Percentiles rank a stretch among this genome's conserved stretches.
Conservation (phyloP, 2,113 vertebrate genomes). For the Terrapene triunguis region DNA sequence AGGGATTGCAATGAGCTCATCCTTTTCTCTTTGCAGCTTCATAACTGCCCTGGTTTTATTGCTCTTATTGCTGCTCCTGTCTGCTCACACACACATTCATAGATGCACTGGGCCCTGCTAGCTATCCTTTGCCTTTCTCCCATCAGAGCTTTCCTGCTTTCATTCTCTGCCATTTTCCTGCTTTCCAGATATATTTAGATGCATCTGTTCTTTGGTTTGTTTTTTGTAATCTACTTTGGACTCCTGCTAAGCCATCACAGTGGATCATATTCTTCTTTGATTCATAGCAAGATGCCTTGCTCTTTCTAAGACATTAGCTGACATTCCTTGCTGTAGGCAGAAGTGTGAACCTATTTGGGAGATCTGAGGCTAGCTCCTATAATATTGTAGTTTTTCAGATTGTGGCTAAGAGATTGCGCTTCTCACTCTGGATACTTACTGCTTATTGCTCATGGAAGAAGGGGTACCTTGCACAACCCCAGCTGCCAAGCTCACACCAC, state of each 20-base stretch:
- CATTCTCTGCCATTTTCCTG: constrained; percentile 66
- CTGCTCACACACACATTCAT: constrained; percentile 29
- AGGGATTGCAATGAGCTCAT: constrained; percentile 87
- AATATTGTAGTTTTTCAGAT: constrained; percentile 54
- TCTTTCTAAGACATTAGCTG: constrained; percentile 64
- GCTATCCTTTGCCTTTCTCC: constrained; percentile 20
- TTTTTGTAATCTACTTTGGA: constrained; percentile 57
- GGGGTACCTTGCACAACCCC: constrained; percentile 86
- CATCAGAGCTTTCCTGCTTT: constrained; percentile 40
- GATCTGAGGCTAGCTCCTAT: constrained; percentile 66
- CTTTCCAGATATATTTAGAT: constrained; percentile 67
- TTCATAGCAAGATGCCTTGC: constrained; percentile 75
- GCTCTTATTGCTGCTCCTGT: constrained; percentile 59
- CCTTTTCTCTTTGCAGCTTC: constrained; percentile 81
- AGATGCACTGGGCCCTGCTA: constrained; percentile 52
- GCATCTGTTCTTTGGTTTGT: constrained; percentile 69
- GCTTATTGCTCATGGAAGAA: constrained; percentile 88
- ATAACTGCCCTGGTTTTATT: constrained; percentile 71
- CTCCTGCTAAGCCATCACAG: constrained; percentile 27
- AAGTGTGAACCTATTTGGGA: constrained; percentile 32
- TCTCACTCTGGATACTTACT: constrained; percentile 82
- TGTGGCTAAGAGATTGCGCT: constrained; percentile 59
- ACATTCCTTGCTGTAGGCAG: constrained; percentile 53
- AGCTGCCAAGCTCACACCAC: constrained; percentile 86
- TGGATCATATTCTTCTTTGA: constrained; percentile 66